Conservation (phyloP, 2,797 vertebrate species). For the Gallinago stenura region DNA sequence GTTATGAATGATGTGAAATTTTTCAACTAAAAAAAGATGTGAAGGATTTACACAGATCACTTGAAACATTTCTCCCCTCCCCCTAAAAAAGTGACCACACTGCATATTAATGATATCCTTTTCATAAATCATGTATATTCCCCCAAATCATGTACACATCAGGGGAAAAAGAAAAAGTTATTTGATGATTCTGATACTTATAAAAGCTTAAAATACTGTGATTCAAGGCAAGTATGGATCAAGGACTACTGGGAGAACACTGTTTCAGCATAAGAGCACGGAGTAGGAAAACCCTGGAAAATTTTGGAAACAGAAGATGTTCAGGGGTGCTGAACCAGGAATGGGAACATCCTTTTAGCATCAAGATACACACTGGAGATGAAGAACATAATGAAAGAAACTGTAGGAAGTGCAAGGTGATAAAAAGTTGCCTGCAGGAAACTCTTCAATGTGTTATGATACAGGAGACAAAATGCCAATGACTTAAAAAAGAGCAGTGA, state of each 20-base stretch:
- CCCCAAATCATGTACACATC: fast-evolving
- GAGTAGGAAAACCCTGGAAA: not conserved
- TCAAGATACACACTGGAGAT: not conserved
- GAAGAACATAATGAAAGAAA: not conserved
- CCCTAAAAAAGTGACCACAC: not conserved
- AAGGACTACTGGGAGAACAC: not conserved
- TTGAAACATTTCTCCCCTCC: not conserved
- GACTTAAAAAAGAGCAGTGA: not conserved
- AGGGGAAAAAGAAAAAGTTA: not conserved
- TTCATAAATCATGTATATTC: not conserved
- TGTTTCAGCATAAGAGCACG: not conserved
- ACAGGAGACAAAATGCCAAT: not conserved
- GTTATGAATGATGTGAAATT: conserved; percentile 43
- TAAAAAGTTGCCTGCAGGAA: not conserved
- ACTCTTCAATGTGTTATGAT: fast-evolving
- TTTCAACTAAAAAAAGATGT: conserved; percentile 49
- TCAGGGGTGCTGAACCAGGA: not conserved
- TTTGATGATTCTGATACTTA: not conserved
- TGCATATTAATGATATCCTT: not conserved
- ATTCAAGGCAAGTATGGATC: not conserved
- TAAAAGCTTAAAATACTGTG: not conserved
- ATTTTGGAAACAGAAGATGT: not conserved
- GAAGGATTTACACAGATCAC: conserved; percentile 17
- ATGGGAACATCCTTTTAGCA: not conserved
- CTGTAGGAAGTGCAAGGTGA: not conserved